Evolutionary conservation across 2,113 vertebrate genomes (phyloP).

Genomic region (Oncorhynchus mykiss): DNA sequence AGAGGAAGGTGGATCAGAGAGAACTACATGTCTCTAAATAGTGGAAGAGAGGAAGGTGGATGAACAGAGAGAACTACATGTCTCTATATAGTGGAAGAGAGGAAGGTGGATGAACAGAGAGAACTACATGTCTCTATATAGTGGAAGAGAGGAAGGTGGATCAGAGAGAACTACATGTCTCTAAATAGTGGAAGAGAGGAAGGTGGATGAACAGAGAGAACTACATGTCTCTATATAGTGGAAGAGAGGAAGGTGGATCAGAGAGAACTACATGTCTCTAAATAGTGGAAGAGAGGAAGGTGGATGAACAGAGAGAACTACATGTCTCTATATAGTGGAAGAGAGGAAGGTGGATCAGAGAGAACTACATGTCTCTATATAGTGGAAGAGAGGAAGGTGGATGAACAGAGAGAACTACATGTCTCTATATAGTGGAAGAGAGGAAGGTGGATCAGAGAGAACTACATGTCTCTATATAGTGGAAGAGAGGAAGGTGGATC

Average conservation of each 20-base stretch:
- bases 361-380: too few relatives aligned
- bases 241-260: neutral
- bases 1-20: slow-evolving; percentile 64
- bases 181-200: slow-evolving; percentile 59
- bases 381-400: slow-evolving; percentile 61
- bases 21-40: neutral
- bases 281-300: slow-evolving; percentile 61
- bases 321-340: too few relatives aligned
- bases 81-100: slow-evolving; percentile 59
- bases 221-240: too few relatives aligned
- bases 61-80: neutral
- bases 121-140: neutral
- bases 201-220: neutral
- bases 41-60: neutral
- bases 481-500: slow-evolving; percentile 47
- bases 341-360: neutral
- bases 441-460: neutral
- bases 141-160: neutral
- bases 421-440: too few relatives aligned
- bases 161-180: neutral
- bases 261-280: neutral
- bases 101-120: neutral
- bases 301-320: neutral
- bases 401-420: neutral
- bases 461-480: slow-evolving; percentile 37